Percentiles rank a stretch among this genome's conserved stretches.
These are phyloP conservation scores for Amblyornis subalaris DNA, from an alignment of 2,113 vertebrate species.

Conservation along the genomic window DNA sequence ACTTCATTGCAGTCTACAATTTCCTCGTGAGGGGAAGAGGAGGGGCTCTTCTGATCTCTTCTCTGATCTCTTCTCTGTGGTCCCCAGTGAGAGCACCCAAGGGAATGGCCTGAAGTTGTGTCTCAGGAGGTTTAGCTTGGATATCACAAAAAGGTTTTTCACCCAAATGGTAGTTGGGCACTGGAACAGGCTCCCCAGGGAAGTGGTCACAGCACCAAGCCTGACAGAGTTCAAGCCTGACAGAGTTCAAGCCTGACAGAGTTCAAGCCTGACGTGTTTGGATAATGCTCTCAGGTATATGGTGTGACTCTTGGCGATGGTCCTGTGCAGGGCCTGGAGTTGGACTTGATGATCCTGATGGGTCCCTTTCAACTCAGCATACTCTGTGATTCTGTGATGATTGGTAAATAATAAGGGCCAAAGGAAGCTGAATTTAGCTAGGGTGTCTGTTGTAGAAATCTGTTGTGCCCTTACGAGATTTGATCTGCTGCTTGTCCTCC, in stretches of 20 bases:
- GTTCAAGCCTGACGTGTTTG: background rate
- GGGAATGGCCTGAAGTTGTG: background rate
- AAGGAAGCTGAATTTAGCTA: background rate
- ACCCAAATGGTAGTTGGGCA: background rate
- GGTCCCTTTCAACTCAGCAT: background rate
- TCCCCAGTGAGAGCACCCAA: background rate
- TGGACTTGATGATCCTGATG: background rate
- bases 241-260: background rate
- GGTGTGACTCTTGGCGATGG: background rate
- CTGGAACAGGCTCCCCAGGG: background rate
- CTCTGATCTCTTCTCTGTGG: background rate
- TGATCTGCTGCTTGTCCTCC: background rate
- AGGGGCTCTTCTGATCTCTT: background rate
- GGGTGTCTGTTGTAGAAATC: background rate
- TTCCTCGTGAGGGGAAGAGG: background rate
- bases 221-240: background rate
- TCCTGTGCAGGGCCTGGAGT: background rate
- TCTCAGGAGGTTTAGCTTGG: background rate
- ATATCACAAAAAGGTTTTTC: background rate
- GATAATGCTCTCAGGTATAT: background rate
- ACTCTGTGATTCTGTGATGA: background rate
- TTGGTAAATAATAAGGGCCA: background rate
- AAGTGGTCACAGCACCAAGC: background rate
- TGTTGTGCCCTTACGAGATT: background rate
- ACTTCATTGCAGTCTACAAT: too few species aligned